Percentiles rank a stretch among this genome's conserved stretches.
These are phyloP conservation scores for Drosophila guanche DNA, from an alignment of 1,140 invertebrate genomes.

Conservation along the genomic window DNA sequence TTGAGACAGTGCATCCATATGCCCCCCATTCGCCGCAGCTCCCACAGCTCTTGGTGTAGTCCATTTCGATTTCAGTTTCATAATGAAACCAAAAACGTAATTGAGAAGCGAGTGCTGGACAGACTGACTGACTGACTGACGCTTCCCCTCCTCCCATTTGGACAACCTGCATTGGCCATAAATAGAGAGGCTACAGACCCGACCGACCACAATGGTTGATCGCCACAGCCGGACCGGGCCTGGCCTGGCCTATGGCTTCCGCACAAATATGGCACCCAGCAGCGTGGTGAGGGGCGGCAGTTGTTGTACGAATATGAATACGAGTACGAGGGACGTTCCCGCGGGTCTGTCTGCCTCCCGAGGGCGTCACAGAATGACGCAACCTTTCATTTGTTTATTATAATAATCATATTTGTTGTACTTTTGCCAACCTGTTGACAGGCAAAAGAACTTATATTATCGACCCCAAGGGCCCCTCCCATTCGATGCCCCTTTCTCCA, in stretches of 20 bases:
- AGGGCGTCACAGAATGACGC: slow-evolving; percentile 62
- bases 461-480: slow-evolving; percentile 7
- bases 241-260: slow-evolving; percentile 55
- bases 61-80: slow-evolving; percentile 70
- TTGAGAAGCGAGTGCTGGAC: not conserved
- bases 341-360: slow-evolving; percentile 7
- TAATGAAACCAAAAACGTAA: slow-evolving; percentile 22
- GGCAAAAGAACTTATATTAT: slow-evolving; percentile 30
- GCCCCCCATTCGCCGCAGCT: not conserved
- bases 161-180: slow-evolving; percentile 45
- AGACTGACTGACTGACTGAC: too few species aligned
- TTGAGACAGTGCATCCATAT: slow-evolving; percentile 5
- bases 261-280: slow-evolving; percentile 55
- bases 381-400: slow-evolving; percentile 39
- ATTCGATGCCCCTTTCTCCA: too few species aligned
- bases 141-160: slow-evolving; percentile 1
- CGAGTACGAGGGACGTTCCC: not conserved
- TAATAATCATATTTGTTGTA: slow-evolving; percentile 30
- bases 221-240: not conserved
- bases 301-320: not conserved
- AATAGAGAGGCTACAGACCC: slow-evolving; percentile 27
- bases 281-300: not conserved
- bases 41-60: slow-evolving; percentile 10
- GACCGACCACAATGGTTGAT: too few species aligned
- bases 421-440: slow-evolving; percentile 48